These are phyloP conservation scores for Brachyhypopomus gauderio DNA, from an alignment of 2,113 vertebrate species.

Conservation along the genomic window DNA sequence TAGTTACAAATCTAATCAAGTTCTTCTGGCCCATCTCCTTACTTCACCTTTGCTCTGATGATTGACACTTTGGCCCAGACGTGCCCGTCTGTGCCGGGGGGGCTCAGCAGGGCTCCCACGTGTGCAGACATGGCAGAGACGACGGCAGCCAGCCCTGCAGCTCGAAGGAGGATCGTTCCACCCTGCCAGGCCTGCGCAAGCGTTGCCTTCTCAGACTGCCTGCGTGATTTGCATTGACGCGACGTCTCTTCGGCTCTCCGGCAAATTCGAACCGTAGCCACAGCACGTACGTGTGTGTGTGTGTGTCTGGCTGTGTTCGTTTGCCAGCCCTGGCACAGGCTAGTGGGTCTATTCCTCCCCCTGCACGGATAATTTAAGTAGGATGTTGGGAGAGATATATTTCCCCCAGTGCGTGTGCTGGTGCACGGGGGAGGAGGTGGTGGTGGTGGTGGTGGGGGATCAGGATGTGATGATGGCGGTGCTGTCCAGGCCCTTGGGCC, in stretches of 20 bases:
- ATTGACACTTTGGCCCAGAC: not conserved
- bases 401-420: not conserved
- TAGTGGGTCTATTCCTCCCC: not conserved
- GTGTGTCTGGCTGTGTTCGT: too few species aligned
- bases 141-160: not conserved
- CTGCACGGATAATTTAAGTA: conserved; percentile 38
- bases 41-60: not conserved
- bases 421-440: too few species aligned
- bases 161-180: conserved; percentile 48
- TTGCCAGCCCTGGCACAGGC: too few species aligned
- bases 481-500: conserved; percentile 36
- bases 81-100: conserved; percentile 29
- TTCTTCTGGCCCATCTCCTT: not conserved
- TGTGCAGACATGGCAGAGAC: not conserved
- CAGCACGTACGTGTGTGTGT: too few species aligned
- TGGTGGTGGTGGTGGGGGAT: not conserved
- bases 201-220: conserved; percentile 59
- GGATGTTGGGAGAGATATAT: conserved; percentile 19
- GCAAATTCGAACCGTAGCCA: conserved; percentile 53
- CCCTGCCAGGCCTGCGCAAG: conserved; percentile 57
- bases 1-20: conserved; percentile 23
- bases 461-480: conserved; percentile 24
- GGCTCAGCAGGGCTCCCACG: not conserved
- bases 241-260: conserved; percentile 69
- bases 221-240: conserved; percentile 66